Percentiles rank a stretch among this genome's conserved stretches.
phyloP scores from a whole-genome alignment of 2,113 vertebrate species.

The Hepsetus odoe region DNA sequence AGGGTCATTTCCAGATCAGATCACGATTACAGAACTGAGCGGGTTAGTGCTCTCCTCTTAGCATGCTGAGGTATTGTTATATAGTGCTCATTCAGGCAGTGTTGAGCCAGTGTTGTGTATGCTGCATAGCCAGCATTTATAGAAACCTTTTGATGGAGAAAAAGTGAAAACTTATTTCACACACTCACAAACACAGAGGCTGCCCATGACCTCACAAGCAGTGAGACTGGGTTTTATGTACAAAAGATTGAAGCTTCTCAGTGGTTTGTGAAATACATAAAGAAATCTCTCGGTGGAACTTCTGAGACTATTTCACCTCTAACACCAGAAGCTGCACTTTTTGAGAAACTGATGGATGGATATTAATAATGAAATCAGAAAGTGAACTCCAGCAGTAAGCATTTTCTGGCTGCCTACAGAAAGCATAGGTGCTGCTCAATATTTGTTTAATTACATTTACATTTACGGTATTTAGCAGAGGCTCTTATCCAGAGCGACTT shows the following conservation, averaged over 20 bases:
- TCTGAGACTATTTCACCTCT: background rate
- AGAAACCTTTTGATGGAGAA: background rate
- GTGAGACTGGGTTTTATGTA: background rate
- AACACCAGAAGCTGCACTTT: background rate
- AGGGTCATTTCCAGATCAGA: background rate
- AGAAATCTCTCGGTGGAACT: background rate
- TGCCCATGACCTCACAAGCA: background rate
- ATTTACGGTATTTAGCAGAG: no score
- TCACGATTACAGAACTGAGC: background rate
- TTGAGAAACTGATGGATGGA: background rate
- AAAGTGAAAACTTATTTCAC: background rate
- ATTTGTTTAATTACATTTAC: no score
- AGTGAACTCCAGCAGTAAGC: background rate
- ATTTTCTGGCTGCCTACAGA: background rate
- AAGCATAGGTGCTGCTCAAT: conserved; percentile 26
- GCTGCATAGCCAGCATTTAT: background rate
- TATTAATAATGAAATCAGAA: background rate
- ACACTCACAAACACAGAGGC: background rate
- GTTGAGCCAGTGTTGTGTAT: background rate
- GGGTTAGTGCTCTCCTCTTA: background rate
- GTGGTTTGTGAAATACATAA: background rate
- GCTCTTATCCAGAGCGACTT: no score
- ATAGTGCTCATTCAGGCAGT: no score
- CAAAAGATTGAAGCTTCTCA: background rate
- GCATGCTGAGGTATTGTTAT: background rate